phyloP scores from a whole-genome alignment of 2,113 vertebrate species.

The Syngnathus scovelli region DNA sequence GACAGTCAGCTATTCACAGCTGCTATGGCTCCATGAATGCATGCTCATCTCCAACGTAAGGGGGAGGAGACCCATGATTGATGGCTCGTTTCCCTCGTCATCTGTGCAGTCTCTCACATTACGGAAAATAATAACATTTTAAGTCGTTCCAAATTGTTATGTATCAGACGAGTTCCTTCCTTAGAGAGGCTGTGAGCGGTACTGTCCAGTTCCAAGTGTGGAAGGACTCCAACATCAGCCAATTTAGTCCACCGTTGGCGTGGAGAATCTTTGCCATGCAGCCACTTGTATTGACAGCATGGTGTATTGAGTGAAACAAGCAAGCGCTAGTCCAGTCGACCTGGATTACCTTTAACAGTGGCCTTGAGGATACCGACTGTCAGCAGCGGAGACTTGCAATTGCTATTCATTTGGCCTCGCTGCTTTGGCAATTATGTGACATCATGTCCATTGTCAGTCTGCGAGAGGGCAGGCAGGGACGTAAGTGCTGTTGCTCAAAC shows the following conservation, averaged over 20 bases:
- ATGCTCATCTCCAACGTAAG: neutral
- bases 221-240: neutral
- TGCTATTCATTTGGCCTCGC: slow-evolving; percentile 14
- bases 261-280: neutral
- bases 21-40: neutral
- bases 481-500: neutral
- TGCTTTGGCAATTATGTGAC: slow-evolving; percentile 17
- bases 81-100: no score
- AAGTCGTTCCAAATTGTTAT: no score
- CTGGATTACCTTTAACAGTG: slow-evolving; percentile 1
- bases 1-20: slow-evolving; percentile 36
- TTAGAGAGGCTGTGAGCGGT: no score
- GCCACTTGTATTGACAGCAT: neutral
- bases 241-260: neutral
- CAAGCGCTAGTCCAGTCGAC: slow-evolving; percentile 6
- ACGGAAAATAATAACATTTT: no score
- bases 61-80: no score
- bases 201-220: neutral
- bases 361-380: slow-evolving; percentile 8
- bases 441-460: slow-evolving; percentile 40
- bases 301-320: neutral
- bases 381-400: slow-evolving; percentile 1
- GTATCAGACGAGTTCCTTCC: no score
- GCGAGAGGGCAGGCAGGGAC: slow-evolving; percentile 9
- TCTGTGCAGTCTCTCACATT: no score